A percentile compares a stretch with the other conserved stretches of the same genome.
Conservation (phyloP, 1,140 invertebrate genomes). For the Anastrepha obliqua region DNA sequence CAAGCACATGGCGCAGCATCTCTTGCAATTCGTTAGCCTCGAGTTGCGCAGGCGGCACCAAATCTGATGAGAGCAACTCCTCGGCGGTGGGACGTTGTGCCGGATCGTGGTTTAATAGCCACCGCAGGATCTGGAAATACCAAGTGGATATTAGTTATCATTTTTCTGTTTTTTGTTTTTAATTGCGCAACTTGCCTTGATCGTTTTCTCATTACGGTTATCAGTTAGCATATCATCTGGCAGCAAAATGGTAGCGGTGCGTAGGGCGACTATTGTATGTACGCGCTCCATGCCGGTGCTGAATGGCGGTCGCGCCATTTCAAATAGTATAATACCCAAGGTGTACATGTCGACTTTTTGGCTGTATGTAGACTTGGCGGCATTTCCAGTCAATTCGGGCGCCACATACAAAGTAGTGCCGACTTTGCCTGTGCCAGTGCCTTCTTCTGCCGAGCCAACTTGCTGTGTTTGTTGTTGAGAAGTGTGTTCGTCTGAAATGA, state of each 20-base stretch:
- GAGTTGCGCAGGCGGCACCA: slow-evolving; percentile 82
- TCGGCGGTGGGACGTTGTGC: slow-evolving; percentile 86
- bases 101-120: slow-evolving; percentile 91
- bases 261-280: slow-evolving; percentile 82
- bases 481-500: slow-evolving; percentile 61
- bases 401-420: slow-evolving; percentile 96
- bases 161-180: too few species aligned
- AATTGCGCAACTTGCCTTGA: slow-evolving; percentile 61
- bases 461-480: slow-evolving; percentile 58
- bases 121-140: slow-evolving; percentile 75
- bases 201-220: slow-evolving; percentile 70
- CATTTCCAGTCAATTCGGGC: slow-evolving; percentile 85
- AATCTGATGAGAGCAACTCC: slow-evolving; percentile 87
- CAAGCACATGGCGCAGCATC: slow-evolving; percentile 84
- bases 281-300: slow-evolving; percentile 92
- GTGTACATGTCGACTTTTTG: slow-evolving; percentile 94
- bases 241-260: slow-evolving; percentile 81
- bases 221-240: slow-evolving; percentile 74
- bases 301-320: slow-evolving; percentile 93
- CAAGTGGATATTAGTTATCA: not conserved
- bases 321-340: slow-evolving; percentile 93
- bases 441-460: slow-evolving; percentile 68
- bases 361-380: slow-evolving; percentile 85
- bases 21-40: slow-evolving; percentile 90
- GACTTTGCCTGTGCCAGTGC: slow-evolving; percentile 87